Percentiles rank a stretch among this genome's conserved stretches.
Evolutionary conservation across 2,888 invertebrate species (phyloP).

Genomic region (Cordylochernes scorpioides): DNA sequence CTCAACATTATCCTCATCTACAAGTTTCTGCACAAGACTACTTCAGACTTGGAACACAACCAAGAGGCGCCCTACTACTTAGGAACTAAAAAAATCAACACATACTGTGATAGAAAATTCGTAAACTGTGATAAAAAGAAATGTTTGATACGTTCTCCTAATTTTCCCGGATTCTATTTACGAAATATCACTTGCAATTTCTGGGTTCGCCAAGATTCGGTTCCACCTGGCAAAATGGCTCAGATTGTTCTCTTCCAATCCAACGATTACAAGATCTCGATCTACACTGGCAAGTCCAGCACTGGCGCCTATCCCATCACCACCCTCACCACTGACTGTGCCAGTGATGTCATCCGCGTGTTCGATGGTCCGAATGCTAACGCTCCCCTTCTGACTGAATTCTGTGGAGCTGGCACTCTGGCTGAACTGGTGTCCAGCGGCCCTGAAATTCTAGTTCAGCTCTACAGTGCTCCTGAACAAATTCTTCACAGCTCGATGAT

Average conservation of each 20-base stretch:
- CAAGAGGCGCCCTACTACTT: conserved; percentile 40
- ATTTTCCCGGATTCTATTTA: conserved; percentile 63
- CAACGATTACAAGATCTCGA: conserved; percentile 41
- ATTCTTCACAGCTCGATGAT: conserved; percentile 42
- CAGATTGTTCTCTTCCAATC: conserved; percentile 46
- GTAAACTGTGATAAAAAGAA: conserved; percentile 41
- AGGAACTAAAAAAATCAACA: conserved; percentile 8
- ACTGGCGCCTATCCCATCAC: conserved; percentile 19
- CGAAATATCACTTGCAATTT: conserved; percentile 67
- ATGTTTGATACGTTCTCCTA: conserved; percentile 57
- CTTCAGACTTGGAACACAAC: conserved; percentile 21
- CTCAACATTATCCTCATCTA: conserved; percentile 37
- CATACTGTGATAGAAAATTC: conserved; percentile 41
- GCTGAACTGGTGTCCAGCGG: conserved; percentile 44
- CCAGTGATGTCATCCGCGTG: conserved; percentile 31
- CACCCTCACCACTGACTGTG: conserved; percentile 13
- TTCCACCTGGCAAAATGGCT: conserved; percentile 49
- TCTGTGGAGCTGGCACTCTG: conserved; percentile 54
- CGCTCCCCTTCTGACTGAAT: conserved; percentile 45
- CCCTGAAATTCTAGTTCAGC: conserved; percentile 47
- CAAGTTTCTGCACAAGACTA: conserved; percentile 6
- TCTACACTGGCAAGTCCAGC: conserved; percentile 25
- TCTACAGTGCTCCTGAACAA: conserved; percentile 52
- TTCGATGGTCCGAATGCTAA: conserved; percentile 53
- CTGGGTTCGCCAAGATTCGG: conserved; percentile 34